A percentile compares a stretch with the other conserved stretches of the same genome.
phyloP scores from a whole-genome alignment of 2,797 vertebrate species.

The Petrocephalus sullivani region DNA sequence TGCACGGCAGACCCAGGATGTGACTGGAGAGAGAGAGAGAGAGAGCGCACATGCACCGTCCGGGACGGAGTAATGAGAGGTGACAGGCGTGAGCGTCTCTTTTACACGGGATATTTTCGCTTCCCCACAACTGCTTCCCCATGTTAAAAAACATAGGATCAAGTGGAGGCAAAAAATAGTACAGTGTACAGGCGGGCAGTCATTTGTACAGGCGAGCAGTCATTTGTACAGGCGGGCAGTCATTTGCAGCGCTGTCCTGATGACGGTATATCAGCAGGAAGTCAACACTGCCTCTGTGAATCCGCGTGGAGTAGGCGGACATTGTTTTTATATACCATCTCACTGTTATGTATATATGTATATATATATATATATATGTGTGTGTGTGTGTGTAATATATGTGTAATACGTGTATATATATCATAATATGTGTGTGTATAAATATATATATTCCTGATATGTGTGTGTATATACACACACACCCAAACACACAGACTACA shows the following conservation, averaged over 20 bases:
- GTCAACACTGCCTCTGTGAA: background rate
- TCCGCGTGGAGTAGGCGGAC: background rate
- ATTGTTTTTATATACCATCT: background rate
- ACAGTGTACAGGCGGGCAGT: background rate
- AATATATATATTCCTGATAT: background rate
- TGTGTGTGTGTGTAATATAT: too few species aligned
- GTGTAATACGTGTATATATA: too few species aligned
- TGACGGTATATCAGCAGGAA: background rate
- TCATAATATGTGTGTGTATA: background rate
- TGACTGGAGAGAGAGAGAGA: background rate
- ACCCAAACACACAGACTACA: too few species aligned
- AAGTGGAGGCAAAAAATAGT: conserved; percentile 1
- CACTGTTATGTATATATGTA: background rate
- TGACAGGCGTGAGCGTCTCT: background rate
- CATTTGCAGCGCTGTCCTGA: background rate
- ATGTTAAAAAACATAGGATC: background rate
- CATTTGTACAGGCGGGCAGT: background rate
- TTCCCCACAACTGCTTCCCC: background rate
- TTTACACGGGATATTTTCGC: background rate
- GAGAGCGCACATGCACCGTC: background rate
- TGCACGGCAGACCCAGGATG: conserved; percentile 13
- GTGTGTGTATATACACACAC: too few species aligned
- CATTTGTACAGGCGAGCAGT: background rate
- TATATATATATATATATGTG: background rate
- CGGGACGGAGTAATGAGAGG: background rate